Percentiles rank a stretch among this genome's conserved stretches.
Evolutionary conservation across 1,140 invertebrate species (phyloP).

Genomic region (Hypsibius dujardini): DNA sequence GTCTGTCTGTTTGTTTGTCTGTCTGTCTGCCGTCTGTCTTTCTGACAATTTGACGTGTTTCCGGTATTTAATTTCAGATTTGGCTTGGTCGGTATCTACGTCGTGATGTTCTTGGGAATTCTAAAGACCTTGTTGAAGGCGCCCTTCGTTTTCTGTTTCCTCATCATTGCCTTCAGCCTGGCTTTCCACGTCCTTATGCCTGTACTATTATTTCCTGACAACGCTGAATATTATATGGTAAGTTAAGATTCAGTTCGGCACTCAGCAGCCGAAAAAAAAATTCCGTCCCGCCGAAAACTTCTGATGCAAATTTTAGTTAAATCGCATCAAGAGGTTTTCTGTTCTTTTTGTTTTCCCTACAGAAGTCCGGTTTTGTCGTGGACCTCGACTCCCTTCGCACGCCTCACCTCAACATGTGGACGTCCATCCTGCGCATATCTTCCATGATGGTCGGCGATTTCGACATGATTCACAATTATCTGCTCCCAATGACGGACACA

Average conservation of each 20-base stretch:
- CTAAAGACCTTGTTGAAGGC: constrained; percentile 4
- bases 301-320: too few species aligned
- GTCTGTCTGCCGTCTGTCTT: background rate
- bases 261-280: background rate
- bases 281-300: too few species aligned
- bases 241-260: too few species aligned
- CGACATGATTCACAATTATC: background rate
- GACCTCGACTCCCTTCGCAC: background rate
- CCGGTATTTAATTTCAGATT: background rate
- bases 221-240: background rate
- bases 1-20: too few species aligned
- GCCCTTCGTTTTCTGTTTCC: background rate
- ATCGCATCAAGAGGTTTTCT: too few species aligned
- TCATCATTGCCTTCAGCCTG: background rate
- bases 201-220: background rate
- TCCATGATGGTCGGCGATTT: background rate
- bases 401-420: background rate
- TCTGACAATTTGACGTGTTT: background rate
- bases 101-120: constrained; percentile 1
- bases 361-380: too few species aligned
- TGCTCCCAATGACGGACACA: background rate
- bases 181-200: background rate
- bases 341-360: too few species aligned
- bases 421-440: background rate
- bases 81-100: background rate